These are phyloP conservation scores for Eidolon dupreanum DNA, from an alignment of 2,797 vertebrate genomes.

Conservation along the genomic window DNA sequence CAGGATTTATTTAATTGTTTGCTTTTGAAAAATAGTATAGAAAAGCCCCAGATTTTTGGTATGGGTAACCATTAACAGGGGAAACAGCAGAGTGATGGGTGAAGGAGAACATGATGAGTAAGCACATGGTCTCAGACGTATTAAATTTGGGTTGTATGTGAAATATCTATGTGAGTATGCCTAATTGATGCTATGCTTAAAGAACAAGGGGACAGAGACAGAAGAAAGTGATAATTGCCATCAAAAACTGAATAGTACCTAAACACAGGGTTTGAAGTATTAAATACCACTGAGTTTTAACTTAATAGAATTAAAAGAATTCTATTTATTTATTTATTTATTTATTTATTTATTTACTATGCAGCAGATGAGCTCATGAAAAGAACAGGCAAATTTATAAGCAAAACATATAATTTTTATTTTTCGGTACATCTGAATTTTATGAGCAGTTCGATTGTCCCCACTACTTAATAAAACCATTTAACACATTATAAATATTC, in stretches of 20 bases:
- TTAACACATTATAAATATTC: not conserved
- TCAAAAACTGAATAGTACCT: not conserved
- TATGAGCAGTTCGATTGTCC: not conserved
- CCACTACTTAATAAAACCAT: not conserved
- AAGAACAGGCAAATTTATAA: not conserved
- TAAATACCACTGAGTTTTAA: not conserved
- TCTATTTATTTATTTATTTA: not conserved
- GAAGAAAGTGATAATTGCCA: not conserved
- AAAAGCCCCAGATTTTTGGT: not conserved
- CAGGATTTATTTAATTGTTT: not conserved
- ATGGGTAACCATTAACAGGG: not conserved
- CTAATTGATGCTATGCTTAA: not conserved
- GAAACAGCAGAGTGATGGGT: not conserved
- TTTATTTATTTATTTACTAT: not conserved
- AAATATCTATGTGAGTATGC: accelerated
- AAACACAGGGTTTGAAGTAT: not conserved
- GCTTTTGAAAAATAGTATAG: not conserved
- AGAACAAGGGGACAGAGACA: not conserved
- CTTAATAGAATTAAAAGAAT: not conserved
- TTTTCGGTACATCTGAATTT: not conserved
- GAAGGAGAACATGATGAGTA: not conserved
- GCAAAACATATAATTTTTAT: not conserved
- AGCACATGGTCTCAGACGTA: too few species aligned
- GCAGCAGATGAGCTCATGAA: not conserved
- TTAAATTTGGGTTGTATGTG: not conserved